Conservation (phyloP, 1,140 invertebrate species). For the Drosophila saltans region DNA sequence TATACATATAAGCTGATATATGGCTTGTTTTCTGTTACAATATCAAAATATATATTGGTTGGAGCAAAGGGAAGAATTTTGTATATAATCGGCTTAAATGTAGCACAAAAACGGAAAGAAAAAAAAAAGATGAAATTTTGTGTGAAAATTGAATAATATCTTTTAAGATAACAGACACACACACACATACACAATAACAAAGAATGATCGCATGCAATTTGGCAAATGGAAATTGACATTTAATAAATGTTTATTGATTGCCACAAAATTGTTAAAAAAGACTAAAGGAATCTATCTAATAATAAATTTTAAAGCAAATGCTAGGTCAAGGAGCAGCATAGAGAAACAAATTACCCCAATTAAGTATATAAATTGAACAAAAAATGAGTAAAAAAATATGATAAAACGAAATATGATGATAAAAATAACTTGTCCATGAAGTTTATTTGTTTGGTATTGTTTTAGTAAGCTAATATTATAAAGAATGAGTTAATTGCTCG, state of each 20-base stretch:
- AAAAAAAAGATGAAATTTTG: neutral
- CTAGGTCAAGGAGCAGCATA: too few relatives aligned
- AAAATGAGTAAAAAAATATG: too few relatives aligned
- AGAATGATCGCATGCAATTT: conserved; percentile 1
- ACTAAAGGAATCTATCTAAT: neutral
- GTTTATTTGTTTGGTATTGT: too few relatives aligned
- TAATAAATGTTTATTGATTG: conserved; percentile 11
- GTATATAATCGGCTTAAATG: conserved; percentile 12
- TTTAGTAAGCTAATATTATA: too few relatives aligned
- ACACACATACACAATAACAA: neutral
- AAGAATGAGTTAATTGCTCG: too few relatives aligned
- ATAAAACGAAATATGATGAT: too few relatives aligned
- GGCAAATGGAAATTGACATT: conserved; percentile 12
- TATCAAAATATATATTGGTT: neutral
- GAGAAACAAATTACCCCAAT: too few relatives aligned
- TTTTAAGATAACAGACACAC: conserved; percentile 7
- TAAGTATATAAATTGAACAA: too few relatives aligned
- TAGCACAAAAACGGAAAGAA: neutral
- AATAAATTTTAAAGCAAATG: too few relatives aligned
- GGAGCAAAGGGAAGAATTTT: neutral
- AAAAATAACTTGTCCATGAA: too few relatives aligned
- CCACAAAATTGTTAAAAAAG: neutral
- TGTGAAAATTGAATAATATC: conserved; percentile 15
- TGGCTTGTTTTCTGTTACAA: neutral
- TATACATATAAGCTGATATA: neutral